These are phyloP conservation scores for Nibea coibor DNA, from an alignment of 2,113 vertebrate species.

Conservation along the genomic window DNA sequence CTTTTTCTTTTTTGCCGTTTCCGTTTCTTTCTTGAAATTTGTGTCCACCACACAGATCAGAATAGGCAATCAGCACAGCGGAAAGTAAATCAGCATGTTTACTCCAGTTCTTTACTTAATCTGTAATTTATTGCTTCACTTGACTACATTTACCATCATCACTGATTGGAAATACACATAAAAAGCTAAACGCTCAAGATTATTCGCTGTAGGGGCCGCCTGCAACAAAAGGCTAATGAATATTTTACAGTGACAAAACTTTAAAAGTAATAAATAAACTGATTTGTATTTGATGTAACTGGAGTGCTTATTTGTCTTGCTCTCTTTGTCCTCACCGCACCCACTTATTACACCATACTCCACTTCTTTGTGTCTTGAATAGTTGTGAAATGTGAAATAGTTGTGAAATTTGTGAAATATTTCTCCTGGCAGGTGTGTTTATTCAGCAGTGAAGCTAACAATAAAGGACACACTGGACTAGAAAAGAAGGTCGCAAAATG, in stretches of 20 bases:
- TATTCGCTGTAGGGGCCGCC: no score
- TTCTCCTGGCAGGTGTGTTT: not conserved
- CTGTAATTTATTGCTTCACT: no score
- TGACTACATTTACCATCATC: no score
- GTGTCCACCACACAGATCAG: no score
- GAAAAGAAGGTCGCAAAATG: not conserved
- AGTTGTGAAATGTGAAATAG: not conserved
- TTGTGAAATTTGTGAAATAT: conserved; percentile 6
- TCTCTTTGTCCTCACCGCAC: conserved; percentile 14
- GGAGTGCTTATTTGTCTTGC: not conserved
- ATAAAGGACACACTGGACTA: not conserved
- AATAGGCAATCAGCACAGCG: not conserved
- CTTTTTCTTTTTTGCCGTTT: no score
- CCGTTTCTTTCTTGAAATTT: not conserved
- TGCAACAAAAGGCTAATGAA: no score
- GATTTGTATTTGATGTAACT: not conserved
- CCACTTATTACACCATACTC: conserved; percentile 6
- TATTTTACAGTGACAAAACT: no score
- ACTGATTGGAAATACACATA: no score
- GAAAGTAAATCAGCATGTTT: not conserved
- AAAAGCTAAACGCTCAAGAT: no score
- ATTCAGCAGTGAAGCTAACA: not conserved
- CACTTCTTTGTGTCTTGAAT: not conserved
- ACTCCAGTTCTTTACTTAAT: not conserved
- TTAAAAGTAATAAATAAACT: no score